Conservation (phyloP, 2,888 invertebrate genomes). For the Onchidella celtica region DNA sequence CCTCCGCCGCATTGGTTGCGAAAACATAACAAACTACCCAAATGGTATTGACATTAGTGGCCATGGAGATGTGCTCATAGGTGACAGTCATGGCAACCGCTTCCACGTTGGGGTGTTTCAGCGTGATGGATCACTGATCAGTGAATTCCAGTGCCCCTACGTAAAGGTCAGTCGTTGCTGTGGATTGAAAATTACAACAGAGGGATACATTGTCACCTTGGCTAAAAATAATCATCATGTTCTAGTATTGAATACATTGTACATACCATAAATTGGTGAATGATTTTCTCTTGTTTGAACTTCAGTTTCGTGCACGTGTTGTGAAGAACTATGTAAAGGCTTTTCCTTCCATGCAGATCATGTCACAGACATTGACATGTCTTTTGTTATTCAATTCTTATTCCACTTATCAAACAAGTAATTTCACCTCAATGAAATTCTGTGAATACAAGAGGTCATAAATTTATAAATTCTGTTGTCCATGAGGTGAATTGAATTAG, state of each 20-base stretch:
- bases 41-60: slow-evolving; percentile 99
- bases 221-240: slow-evolving; percentile 99
- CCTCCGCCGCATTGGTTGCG: slow-evolving; percentile 95
- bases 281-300: no score
- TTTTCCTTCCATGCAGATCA: no score
- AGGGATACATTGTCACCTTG: slow-evolving; percentile 93
- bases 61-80: slow-evolving; percentile 96
- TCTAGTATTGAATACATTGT: slow-evolving; percentile 87
- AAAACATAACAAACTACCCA: slow-evolving; percentile 97
- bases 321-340: no score
- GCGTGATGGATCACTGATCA: slow-evolving; percentile 86
- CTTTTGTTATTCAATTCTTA: no score
- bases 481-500: no score
- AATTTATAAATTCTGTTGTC: no score
- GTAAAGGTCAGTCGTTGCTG: slow-evolving; percentile 99
- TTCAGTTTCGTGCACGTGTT: no score
- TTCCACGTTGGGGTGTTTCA: slow-evolving; percentile 98
- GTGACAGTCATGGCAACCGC: slow-evolving; percentile 98
- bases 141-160: slow-evolving; percentile 97
- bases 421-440: no score
- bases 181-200: slow-evolving; percentile 97
- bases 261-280: slow-evolving; percentile 68
- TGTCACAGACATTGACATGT: no score
- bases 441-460: no score
- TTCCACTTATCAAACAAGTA: no score